These are phyloP conservation scores for Vultur gryphus DNA, from an alignment of 2,797 vertebrate genomes.

Conservation along the genomic window DNA sequence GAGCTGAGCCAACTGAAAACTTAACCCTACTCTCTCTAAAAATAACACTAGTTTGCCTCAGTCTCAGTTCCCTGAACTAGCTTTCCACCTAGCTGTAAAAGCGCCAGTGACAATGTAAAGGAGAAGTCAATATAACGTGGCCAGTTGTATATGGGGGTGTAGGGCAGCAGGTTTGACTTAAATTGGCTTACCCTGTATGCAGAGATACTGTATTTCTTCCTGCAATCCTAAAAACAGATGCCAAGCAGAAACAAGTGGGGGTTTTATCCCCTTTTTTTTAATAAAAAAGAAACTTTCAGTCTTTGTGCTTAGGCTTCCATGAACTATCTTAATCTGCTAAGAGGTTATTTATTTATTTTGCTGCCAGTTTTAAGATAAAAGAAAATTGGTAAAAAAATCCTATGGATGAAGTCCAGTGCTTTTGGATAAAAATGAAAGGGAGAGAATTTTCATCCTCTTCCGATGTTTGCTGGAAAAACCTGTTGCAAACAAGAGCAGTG, in stretches of 20 bases:
- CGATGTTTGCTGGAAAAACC: neutral
- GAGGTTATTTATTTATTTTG: neutral
- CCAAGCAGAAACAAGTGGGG: neutral
- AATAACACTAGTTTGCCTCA: neutral
- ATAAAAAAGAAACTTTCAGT: neutral
- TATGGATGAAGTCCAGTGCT: neutral
- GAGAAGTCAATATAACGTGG: neutral
- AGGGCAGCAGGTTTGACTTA: neutral
- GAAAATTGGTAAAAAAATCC: neutral
- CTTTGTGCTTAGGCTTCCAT: neutral
- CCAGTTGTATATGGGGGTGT: neutral
- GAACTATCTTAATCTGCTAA: neutral
- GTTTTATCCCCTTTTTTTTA: neutral
- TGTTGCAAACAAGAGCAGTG: neutral
- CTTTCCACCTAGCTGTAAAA: neutral
- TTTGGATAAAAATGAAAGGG: neutral
- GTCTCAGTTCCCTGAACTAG: neutral
- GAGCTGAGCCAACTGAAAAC: conserved; percentile 15
- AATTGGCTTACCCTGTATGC: neutral
- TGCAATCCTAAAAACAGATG: neutral
- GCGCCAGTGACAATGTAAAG: neutral
- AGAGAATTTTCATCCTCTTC: neutral
- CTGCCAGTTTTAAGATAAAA: neutral
- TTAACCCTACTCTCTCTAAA: conserved; percentile 30
- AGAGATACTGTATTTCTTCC: neutral